Conservation (phyloP, 2,888 invertebrate genomes). For the Xestia sexstrigata region DNA sequence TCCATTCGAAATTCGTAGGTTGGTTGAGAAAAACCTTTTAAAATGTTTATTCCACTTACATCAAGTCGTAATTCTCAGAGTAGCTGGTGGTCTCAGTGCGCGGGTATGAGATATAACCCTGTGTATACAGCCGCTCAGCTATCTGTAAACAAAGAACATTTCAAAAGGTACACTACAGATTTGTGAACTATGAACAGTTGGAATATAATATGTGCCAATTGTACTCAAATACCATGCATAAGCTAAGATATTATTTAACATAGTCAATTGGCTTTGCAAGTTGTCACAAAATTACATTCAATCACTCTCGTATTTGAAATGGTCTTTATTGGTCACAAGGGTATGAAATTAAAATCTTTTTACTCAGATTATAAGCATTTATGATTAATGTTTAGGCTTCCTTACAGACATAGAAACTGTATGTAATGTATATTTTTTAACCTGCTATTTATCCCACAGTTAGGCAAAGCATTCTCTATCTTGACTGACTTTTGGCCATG, state of each 20-base stretch:
- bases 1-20: neutral
- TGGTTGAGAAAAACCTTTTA: neutral
- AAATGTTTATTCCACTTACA: constrained; percentile 86
- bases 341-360: neutral
- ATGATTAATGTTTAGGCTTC: neutral
- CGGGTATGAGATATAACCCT: constrained; percentile 99
- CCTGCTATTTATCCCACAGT: neutral
- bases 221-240: too few relatives aligned
- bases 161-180: neutral
- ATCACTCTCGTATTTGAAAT: too few relatives aligned
- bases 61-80: constrained; percentile 97
- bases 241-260: too few relatives aligned
- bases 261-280: neutral
- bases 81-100: constrained; percentile 99
- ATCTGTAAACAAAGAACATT: constrained; percentile 70
- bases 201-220: neutral
- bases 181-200: too few relatives aligned
- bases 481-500: neutral
- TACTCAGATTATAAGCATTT: neutral
- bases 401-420: neutral
- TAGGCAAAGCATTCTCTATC: neutral
- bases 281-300: too few relatives aligned
- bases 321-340: neutral
- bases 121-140: constrained; percentile 96
- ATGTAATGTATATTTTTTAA: neutral